These are phyloP conservation scores for Pachydiplax longipennis DNA, from an alignment of 2,888 invertebrate species.

Conservation along the genomic window DNA sequence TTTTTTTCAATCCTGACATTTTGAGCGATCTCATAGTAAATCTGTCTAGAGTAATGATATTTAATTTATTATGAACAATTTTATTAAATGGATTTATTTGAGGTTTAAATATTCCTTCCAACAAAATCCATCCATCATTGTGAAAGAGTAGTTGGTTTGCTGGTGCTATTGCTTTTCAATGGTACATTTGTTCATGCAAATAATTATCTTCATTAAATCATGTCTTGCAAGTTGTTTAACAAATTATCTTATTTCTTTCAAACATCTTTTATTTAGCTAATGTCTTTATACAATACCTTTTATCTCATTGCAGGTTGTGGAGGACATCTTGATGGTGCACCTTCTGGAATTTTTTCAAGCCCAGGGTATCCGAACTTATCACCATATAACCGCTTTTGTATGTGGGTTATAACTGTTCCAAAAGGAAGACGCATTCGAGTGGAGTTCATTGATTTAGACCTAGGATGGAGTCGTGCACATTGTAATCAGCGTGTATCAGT, in stretches of 20 bases:
- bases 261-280: neutral
- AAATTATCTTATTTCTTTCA: neutral
- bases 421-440: slow-evolving; percentile 70
- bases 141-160: neutral
- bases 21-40: no score
- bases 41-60: no score
- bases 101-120: no score
- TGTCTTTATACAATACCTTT: neutral
- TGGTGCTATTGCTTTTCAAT: neutral
- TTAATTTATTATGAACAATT: no score
- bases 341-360: slow-evolving; percentile 73
- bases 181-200: neutral
- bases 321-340: slow-evolving; percentile 64
- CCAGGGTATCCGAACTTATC: slow-evolving; percentile 73
- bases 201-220: neutral
- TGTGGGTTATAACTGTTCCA: slow-evolving; percentile 74
- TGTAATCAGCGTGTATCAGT: slow-evolving; percentile 50
- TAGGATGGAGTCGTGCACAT: slow-evolving; percentile 55
- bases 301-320: slow-evolving; percentile 70
- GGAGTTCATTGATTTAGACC: slow-evolving; percentile 69
- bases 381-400: slow-evolving; percentile 64
- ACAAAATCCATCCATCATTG: neutral
- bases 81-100: no score
- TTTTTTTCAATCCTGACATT: no score
- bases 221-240: neutral